These are phyloP conservation scores for Tipula unca DNA, from an alignment of 2,888 invertebrate genomes.

Conservation along the genomic window DNA sequence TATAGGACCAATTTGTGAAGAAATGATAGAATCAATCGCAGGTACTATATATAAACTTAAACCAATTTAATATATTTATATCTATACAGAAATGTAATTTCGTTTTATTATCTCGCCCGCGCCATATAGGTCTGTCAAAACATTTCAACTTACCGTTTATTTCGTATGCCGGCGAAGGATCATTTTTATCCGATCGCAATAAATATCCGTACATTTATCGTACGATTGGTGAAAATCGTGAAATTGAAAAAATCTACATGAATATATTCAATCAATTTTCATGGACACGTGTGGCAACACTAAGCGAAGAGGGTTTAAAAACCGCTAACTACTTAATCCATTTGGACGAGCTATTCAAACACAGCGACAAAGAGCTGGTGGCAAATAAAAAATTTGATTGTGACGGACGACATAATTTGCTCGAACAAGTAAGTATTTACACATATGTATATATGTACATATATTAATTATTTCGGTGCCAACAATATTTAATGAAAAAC, in stretches of 20 bases:
- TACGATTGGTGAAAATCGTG: conserved; percentile 68
- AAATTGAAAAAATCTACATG: conserved; percentile 51
- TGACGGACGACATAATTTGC: conserved; percentile 35
- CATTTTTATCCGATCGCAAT: conserved; percentile 51
- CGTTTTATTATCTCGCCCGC: neutral
- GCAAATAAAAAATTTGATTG: conserved; percentile 61
- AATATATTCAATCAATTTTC: conserved; percentile 49
- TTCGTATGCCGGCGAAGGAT: conserved; percentile 71
- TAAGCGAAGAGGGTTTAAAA: conserved; percentile 72
- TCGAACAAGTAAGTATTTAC: conserved; percentile 44
- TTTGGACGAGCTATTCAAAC: conserved; percentile 56
- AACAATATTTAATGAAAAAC: neutral
- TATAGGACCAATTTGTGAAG: conserved; percentile 71
- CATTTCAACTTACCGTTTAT: conserved; percentile 63
- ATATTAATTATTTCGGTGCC: conserved; percentile 15
- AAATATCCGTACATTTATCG: conserved; percentile 72
- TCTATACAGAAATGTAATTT: neutral
- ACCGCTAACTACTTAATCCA: conserved; percentile 67
- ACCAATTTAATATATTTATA: neutral
- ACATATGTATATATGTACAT: conserved; percentile 42
- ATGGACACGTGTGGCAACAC: conserved; percentile 64
- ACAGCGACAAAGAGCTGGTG: conserved; percentile 54
- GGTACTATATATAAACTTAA: conserved; percentile 36
- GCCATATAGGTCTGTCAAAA: conserved; percentile 56
- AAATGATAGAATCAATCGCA: conserved; percentile 70